Base-by-base conservation (phyloP, 2,113 vertebrate genomes). In the Ascaphus truei region DNA sequence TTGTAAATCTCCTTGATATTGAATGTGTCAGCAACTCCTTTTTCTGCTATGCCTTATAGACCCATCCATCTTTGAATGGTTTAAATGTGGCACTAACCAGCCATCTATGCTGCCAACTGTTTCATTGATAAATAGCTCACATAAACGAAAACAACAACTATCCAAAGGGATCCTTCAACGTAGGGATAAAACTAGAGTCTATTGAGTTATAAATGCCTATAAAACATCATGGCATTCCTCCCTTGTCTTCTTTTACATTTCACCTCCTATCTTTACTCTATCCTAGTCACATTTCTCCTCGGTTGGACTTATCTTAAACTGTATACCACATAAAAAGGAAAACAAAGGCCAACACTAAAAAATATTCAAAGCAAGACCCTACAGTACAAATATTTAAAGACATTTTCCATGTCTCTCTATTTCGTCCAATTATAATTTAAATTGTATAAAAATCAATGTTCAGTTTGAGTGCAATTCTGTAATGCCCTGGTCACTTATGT, bases 91-190 rank as follows among this genome's bases (percentile, higher is more conserved):
- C 48, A 53, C 23, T 16, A 39, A 18, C 34, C 34, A 41, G 50
- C 20, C 25, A 15, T n/a, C 63, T 41, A 36, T 66, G 36, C 25
- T 52, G 47, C 50, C 52, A 41, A 53, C 33, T 39, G 34, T 55
- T 66, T 66, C 50, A 55, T 41, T 66, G 50, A 66, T 55, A 66
- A 55, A 66, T 55, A 41, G 50, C 50, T 55, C 63, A 66, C 34
- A 66, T 66, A 66, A 66, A 66, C 50, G 55, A 55, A 66, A 51
- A 66, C 63, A 66, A 66, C 63, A 66, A 66, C 52, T 41, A 66
- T 26, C 63, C 63, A 55, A 13, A 43, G 53, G 58, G 39, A 58
- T 68, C 52, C 36, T 41, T 58, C 57, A 68, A 68, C 48, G 41
- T 57, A 41, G 48, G 65, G 4, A 29, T 34, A 68, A 68, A 30